Evolutionary conservation across 2,888 invertebrate species (phyloP), one percentile per base, ranked within the genome.

Genomic region (Trachelus iudaicus): DNA sequence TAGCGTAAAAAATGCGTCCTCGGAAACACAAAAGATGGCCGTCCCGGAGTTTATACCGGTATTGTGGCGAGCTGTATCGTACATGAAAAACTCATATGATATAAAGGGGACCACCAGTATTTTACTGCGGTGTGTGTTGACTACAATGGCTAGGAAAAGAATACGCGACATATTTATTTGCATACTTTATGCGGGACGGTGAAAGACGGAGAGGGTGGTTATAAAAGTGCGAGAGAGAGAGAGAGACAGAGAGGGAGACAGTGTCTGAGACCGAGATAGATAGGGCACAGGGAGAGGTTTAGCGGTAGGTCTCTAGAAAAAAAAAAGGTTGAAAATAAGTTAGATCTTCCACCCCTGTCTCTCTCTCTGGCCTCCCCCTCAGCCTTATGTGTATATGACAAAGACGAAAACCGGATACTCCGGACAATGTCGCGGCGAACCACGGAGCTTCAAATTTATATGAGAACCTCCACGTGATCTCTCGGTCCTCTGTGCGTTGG

Each of bases 171-270:
- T 88, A 88, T 88, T 88, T 88, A 88, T 87, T 85, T 83, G 86
- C 86, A 80, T 82, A 80, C 78, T 81, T 81, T 84, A 82, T 81
- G 83, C 83, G 31, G 23, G 73, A 31, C 23, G 76, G 34, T 11
- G 31, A 30, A 11, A 23, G 31, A 71, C 23, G 31, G 37, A 71
- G 35, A 71, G 30, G 31, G n/a, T 23, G 34, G n/a, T 4, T 13
- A 33, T 12, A 40, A 11, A 34, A 30, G 80, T 82, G 83, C 30
- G 91, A 90, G 33, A 91, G 92, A 6, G 92, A 92, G 13, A 88
- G 92, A 31, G 92, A 92, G 0, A 92, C 92, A 80, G 90, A 92
- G 92, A 90, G 89, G 75, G 92, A 92, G 77, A 89, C 92, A 3
- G 80, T 90, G 37, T 92, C 90, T 77, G 92, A 92, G 34, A 84